Percentiles rank a stretch among this genome's conserved stretches.
Conservation (phyloP, 1,140 invertebrate species). For the Lordiphosa stackelbergi region DNA sequence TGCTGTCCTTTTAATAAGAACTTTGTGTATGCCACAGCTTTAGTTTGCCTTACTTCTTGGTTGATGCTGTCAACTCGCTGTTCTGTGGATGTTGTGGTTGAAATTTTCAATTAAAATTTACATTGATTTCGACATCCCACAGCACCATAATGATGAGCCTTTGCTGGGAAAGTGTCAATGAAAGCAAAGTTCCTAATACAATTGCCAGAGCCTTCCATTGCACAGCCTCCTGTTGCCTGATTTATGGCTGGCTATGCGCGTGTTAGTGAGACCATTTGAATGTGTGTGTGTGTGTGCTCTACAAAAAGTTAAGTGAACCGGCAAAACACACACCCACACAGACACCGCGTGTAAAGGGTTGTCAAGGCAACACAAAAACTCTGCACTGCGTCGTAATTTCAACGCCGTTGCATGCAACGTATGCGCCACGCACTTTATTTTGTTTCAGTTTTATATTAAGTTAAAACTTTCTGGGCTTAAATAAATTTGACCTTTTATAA, state of each 20-base stretch:
- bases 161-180: slow-evolving; percentile 18
- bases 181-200: slow-evolving; percentile 32
- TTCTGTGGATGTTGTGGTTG: slow-evolving; percentile 10
- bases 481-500: neutral
- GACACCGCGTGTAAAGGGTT: neutral
- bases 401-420: no score
- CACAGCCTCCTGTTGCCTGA: slow-evolving; percentile 3
- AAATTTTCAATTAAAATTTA: slow-evolving; percentile 43
- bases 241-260: neutral
- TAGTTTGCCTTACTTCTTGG: no score
- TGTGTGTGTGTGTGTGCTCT: slow-evolving; percentile 31
- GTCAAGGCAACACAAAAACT: neutral
- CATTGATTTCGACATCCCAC: slow-evolving; percentile 23
- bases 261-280: slow-evolving; percentile 45
- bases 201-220: slow-evolving; percentile 20
- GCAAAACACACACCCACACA: no score
- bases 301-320: slow-evolving; percentile 42
- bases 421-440: no score
- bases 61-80: no score
- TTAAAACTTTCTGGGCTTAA: no score
- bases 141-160: slow-evolving; percentile 5
- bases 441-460: no score
- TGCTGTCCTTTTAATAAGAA: no score
- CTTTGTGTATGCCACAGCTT: no score
- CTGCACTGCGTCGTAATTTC: neutral